A percentile compares a stretch with the other conserved stretches of the same genome.
Conservation (phyloP, 2,113 vertebrate genomes). For the Rhinogobius similis region DNA sequence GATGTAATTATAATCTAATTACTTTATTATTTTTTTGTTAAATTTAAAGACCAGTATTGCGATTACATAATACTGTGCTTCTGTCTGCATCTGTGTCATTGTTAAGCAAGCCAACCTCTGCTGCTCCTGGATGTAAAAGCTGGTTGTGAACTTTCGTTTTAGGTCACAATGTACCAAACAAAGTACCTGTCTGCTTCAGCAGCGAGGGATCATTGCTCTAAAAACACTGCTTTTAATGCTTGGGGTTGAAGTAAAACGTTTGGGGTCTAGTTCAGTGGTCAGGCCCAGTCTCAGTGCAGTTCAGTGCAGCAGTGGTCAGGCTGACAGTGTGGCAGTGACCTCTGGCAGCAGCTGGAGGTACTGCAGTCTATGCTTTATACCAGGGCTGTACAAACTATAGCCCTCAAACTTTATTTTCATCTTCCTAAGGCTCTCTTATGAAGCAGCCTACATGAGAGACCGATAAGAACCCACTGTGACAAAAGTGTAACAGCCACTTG, state of each 20-base stretch:
- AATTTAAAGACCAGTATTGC: background rate
- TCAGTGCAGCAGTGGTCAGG: background rate
- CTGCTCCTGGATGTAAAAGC: background rate
- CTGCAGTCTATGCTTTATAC: slow-evolving; percentile 11
- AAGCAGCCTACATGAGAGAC: too few species aligned
- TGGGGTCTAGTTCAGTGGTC: background rate
- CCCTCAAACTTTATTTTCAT: too few species aligned
- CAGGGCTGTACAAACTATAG: too few species aligned
- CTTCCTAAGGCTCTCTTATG: too few species aligned
- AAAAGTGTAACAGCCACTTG: too few species aligned
- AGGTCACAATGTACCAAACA: slow-evolving; percentile 14
- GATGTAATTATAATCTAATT: too few species aligned
- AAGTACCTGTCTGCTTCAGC: slow-evolving; percentile 4
- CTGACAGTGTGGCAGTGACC: slow-evolving; percentile 35
- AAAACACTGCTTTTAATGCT: slow-evolving; percentile 29
- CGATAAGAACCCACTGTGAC: too few species aligned
- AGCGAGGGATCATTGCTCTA: slow-evolving; percentile 17
- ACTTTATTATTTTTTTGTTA: too few species aligned
- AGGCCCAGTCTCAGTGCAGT: background rate
- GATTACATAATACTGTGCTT: slow-evolving; percentile 7
- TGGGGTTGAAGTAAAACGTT: slow-evolving; percentile 21
- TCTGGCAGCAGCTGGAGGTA: slow-evolving; percentile 31
- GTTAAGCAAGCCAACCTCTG: slow-evolving; percentile 10
- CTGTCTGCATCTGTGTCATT: background rate
- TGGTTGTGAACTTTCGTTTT: slow-evolving; percentile 20